Evolutionary conservation across 2,113 vertebrate species (phyloP).

Genomic region (Chiloscyllium plagiosum): DNA sequence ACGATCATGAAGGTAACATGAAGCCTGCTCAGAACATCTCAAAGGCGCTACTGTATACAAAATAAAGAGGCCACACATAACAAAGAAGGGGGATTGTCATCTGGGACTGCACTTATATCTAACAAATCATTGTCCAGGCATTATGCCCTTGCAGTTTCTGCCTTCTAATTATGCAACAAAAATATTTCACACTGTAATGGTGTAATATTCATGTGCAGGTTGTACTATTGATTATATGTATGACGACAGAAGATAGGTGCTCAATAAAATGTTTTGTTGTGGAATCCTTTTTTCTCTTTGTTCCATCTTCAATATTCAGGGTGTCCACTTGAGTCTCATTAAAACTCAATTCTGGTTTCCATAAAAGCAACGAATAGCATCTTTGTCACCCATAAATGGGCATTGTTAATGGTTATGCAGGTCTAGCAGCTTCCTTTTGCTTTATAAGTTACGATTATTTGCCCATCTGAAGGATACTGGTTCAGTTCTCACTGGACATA

Average conservation of each 20-base stretch:
- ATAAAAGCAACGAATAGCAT: background rate
- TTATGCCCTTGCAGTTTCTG: background rate
- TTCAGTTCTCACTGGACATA: background rate
- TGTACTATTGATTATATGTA: background rate
- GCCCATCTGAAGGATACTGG: no score
- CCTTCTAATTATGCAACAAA: background rate
- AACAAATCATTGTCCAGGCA: background rate
- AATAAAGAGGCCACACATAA: background rate
- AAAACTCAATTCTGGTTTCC: background rate
- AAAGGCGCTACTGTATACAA: background rate
- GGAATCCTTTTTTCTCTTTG: background rate
- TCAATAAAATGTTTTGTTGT: slow-evolving; percentile 21
- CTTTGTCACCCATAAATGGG: background rate
- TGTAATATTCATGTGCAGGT: background rate
- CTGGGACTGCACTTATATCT: background rate
- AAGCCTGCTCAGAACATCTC: background rate
- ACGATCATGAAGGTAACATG: background rate
- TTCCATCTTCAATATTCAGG: background rate
- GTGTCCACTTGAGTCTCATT: background rate
- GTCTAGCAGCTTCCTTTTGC: background rate
- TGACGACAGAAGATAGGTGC: background rate
- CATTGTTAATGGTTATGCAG: background rate
- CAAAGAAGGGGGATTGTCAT: background rate
- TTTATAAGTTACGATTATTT: background rate
- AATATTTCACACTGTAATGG: background rate